A percentile compares a stretch with the other conserved stretches of the same genome.
phyloP scores from a whole-genome alignment of 2,888 invertebrate species.

The Apoderus coryli region DNA sequence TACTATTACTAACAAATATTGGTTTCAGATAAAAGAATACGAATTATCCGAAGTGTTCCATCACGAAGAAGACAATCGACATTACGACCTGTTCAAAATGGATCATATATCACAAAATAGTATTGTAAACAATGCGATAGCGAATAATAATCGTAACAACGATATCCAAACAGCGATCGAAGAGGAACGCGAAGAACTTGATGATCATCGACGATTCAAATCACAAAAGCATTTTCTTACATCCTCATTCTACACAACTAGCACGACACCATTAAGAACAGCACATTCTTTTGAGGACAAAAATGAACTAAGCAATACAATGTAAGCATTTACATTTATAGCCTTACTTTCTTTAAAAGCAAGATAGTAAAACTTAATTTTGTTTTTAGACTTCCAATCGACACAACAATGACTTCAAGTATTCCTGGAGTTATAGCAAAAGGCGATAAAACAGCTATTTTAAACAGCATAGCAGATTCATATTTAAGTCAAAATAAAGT shows the following conservation, averaged over 20 bases:
- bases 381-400: no score
- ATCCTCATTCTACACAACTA: no score
- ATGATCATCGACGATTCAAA: slow-evolving; percentile 27
- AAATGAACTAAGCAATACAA: slow-evolving; percentile 26
- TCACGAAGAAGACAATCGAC: slow-evolving; percentile 62
- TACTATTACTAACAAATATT: no score
- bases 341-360: no score
- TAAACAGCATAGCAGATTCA: slow-evolving; percentile 56
- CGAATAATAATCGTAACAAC: slow-evolving; percentile 47
- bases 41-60: slow-evolving; percentile 78
- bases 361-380: no score
- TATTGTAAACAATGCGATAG: no score
- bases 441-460: slow-evolving; percentile 52
- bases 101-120: slow-evolving; percentile 40
- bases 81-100: slow-evolving; percentile 55
- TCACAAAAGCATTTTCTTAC: slow-evolving; percentile 1
- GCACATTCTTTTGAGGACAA: slow-evolving; percentile 21
- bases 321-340: no score
- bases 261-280: not conserved
- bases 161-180: slow-evolving; percentile 68
- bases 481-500: slow-evolving; percentile 38
- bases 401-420: slow-evolving; percentile 22
- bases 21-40: slow-evolving; percentile 66
- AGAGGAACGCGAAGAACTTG: slow-evolving; percentile 57
- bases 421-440: slow-evolving; percentile 45